Conservation (phyloP, 2,888 invertebrate species). For the Oscheius sp. region DNA sequence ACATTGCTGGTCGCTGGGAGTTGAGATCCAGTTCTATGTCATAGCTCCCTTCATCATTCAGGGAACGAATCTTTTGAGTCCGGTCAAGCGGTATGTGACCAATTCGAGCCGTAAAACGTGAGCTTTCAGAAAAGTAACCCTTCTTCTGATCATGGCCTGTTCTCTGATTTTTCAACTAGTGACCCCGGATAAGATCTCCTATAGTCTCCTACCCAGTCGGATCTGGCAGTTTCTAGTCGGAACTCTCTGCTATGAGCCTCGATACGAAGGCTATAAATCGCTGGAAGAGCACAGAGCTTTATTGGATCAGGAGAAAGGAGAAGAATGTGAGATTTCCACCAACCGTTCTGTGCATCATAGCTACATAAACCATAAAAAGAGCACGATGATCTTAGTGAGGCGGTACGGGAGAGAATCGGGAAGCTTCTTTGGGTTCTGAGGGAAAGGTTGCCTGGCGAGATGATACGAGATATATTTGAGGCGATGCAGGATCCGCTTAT, state of each 20-base stretch:
- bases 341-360: too few relatives aligned
- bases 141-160: background rate
- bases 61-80: background rate
- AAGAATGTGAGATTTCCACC: too few relatives aligned
- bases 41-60: conserved; percentile 28
- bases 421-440: too few relatives aligned
- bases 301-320: background rate
- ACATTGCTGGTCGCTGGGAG: conserved; percentile 33
- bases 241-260: background rate
- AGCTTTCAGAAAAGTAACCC: conserved; percentile 1
- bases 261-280: background rate
- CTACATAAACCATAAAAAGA: too few relatives aligned
- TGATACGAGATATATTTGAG: too few relatives aligned
- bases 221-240: conserved; percentile 21
- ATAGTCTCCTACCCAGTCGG: conserved; percentile 20
- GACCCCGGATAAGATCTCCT: conserved; percentile 5
- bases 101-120: background rate
- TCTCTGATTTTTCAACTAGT: conserved; percentile 11
- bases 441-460: too few relatives aligned
- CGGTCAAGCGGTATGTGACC: background rate
- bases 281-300: background rate
- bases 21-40: conserved; percentile 31
- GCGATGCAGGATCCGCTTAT: too few relatives aligned
- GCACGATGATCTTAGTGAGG: too few relatives aligned
- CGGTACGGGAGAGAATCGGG: too few relatives aligned